Conservation (phyloP, 2,113 vertebrate species). For the Sylvia atricapilla region DNA sequence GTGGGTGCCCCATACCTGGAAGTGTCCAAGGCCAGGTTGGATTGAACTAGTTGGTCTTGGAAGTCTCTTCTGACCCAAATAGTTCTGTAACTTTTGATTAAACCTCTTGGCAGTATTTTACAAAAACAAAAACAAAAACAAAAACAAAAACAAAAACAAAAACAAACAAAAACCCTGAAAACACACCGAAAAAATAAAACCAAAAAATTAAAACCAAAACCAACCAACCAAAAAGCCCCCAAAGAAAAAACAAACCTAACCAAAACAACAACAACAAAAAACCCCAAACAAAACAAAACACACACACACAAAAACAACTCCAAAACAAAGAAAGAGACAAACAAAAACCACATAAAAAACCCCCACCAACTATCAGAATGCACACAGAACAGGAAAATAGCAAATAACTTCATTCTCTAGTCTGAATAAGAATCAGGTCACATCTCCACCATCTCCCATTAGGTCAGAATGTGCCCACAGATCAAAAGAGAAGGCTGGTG, state of each 20-base stretch:
- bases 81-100: neutral
- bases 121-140: neutral
- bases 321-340: neutral
- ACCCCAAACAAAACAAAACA: neutral
- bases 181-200: too few species aligned
- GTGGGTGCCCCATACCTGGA: neutral
- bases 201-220: neutral
- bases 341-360: neutral
- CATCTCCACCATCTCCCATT: neutral
- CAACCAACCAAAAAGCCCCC: too few species aligned
- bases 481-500: neutral
- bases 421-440: neutral
- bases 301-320: too few species aligned
- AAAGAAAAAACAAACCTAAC: too few species aligned
- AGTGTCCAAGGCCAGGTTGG: neutral
- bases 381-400: neutral
- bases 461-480: neutral
- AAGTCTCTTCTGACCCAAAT: neutral
- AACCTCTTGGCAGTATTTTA: neutral
- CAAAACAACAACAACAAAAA: too few species aligned
- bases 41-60: fast-evolving
- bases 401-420: neutral
- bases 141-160: too few species aligned
- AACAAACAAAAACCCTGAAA: too few species aligned
- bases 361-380: neutral